These are phyloP conservation scores for Lepidonotus clava DNA, from an alignment of 2,888 invertebrate species.

Conservation along the genomic window DNA sequence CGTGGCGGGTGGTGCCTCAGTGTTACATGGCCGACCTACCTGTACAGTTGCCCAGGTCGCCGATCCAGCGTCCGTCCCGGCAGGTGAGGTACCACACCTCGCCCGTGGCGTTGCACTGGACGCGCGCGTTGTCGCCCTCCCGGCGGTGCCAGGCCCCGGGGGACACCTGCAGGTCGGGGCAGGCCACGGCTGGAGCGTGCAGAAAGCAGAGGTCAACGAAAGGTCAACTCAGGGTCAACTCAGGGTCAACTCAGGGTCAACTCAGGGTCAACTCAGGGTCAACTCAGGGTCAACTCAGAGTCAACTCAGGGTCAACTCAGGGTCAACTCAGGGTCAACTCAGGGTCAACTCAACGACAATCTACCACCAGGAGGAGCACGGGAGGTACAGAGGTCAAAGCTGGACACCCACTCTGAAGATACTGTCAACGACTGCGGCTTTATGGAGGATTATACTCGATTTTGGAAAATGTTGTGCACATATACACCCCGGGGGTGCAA, in stretches of 20 bases:
- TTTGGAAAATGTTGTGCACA: too few species aligned
- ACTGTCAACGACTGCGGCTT: too few species aligned
- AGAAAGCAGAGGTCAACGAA: background rate
- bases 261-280: background rate
- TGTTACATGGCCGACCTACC: too few species aligned
- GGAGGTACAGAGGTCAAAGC: too few species aligned
- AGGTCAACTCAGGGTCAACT: background rate
- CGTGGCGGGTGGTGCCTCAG: too few species aligned
- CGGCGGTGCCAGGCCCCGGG: background rate
- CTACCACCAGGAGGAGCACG: too few species aligned
- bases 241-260: background rate
- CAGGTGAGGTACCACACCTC: constrained; percentile 62
- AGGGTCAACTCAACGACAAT: background rate
- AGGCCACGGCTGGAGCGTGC: background rate
- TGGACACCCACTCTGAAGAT: too few species aligned
- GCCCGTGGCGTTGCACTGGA: constrained; percentile 48
- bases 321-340: background rate
- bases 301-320: background rate
- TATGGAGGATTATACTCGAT: too few species aligned
- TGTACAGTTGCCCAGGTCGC: constrained; percentile 62
- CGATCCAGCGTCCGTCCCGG: constrained; percentile 60
- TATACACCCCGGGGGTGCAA: too few species aligned
- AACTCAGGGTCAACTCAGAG: background rate
- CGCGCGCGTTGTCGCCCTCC: constrained; percentile 41
- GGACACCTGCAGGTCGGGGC: constrained; percentile 32